Evolutionary conservation across 2,113 vertebrate genomes (phyloP).

Genomic region (Naja naja): DNA sequence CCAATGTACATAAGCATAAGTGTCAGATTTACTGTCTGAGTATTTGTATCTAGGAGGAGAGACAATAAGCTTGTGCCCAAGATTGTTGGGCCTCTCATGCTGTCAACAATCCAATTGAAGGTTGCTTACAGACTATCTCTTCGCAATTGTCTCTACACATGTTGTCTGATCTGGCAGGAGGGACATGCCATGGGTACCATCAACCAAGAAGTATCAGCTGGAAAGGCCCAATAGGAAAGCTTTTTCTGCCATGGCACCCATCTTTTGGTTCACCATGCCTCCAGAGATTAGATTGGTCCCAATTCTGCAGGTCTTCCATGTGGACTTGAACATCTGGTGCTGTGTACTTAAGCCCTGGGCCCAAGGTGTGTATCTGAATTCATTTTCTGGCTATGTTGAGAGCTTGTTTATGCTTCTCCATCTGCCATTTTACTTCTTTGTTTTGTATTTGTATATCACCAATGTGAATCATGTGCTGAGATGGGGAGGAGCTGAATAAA

Average conservation of each 20-base stretch:
- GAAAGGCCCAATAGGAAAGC: neutral
- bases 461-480: neutral
- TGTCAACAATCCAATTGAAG: neutral
- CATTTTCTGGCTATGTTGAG: neutral
- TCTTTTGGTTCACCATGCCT: neutral
- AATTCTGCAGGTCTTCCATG: neutral
- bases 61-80: neutral
- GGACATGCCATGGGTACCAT: neutral
- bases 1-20: neutral
- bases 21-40: neutral
- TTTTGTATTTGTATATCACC: neutral
- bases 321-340: neutral
- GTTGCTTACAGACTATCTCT: neutral
- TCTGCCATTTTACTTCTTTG: neutral
- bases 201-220: neutral
- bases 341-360: neutral
- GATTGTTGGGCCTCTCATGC: neutral
- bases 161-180: neutral
- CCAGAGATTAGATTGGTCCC: neutral
- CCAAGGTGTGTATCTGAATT: neutral
- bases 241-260: neutral
- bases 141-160: neutral
- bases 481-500: neutral
- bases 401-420: neutral
- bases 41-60: neutral